Percentiles rank a stretch among this genome's conserved stretches.
Evolutionary conservation across 2,113 vertebrate species (phyloP).

Genomic region (Hirundichthys speculiger): DNA sequence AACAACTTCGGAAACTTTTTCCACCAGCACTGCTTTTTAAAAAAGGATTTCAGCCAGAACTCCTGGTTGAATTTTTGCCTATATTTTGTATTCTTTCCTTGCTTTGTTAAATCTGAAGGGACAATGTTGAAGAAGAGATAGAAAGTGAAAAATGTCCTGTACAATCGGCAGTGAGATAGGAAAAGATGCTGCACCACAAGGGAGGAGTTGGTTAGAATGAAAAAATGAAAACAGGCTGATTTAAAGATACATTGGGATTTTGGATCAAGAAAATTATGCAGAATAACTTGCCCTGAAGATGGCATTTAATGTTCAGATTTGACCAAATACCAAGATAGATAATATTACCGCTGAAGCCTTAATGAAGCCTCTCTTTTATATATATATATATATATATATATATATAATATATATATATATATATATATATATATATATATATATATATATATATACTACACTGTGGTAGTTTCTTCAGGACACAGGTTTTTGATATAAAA

Average conservation of each 20-base stretch:
- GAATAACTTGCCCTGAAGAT: conserved; percentile 13
- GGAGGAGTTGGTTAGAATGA: conserved; percentile 65
- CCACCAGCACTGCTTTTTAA: not conserved
- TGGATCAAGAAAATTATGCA: conserved; percentile 37
- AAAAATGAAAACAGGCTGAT: conserved; percentile 68
- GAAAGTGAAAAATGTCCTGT: conserved; percentile 67
- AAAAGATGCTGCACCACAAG: conserved; percentile 69
- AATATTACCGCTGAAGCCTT: too few species aligned
- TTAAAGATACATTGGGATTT: conserved; percentile 48
- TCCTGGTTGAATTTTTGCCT: conserved; percentile 5
- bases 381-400: too few species aligned
- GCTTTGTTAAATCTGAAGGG: conserved; percentile 51
- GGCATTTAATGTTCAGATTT: too few species aligned
- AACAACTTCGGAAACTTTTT: too few species aligned
- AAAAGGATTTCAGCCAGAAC: conserved; percentile 36
- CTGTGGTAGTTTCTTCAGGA: too few species aligned
- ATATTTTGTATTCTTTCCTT: conserved; percentile 48
- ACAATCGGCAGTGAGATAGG: conserved; percentile 72
- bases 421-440: too few species aligned
- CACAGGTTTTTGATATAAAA: too few species aligned
- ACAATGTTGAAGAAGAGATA: conserved; percentile 66
- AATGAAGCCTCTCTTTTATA: too few species aligned
- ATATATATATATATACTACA: too few species aligned
- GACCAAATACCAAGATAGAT: too few species aligned
- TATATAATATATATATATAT: too few species aligned